Conservation (phyloP, 1,140 invertebrate species). For the Apis laboriosa region DNA sequence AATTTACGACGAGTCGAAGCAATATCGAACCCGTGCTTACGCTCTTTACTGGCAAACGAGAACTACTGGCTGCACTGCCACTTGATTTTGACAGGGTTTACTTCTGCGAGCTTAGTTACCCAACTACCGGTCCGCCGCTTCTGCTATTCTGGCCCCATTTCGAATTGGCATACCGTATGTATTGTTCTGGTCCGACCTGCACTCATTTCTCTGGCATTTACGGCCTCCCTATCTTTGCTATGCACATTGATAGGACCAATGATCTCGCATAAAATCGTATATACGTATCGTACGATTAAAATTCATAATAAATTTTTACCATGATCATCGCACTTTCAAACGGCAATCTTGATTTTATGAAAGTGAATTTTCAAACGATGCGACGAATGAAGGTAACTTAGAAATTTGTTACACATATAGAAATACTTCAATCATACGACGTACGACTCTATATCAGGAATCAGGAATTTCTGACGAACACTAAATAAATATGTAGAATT, state of each 20-base stretch:
- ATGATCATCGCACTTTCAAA: no score
- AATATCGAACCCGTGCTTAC: slow-evolving; percentile 36
- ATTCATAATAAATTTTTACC: not conserved
- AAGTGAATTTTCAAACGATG: not conserved
- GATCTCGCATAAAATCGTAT: not conserved
- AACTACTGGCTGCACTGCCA: slow-evolving; percentile 52
- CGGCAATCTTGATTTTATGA: no score
- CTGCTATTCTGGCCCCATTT: slow-evolving; percentile 78
- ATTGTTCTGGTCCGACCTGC: slow-evolving; percentile 74
- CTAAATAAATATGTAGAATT: not conserved
- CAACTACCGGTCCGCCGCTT: slow-evolving; percentile 70
- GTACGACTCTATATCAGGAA: not conserved
- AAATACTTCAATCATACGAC: not conserved
- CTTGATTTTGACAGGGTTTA: slow-evolving; percentile 79
- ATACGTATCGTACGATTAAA: not conserved
- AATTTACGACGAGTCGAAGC: not conserved
- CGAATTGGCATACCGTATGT: slow-evolving; percentile 77
- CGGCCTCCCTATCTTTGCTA: slow-evolving; percentile 25
- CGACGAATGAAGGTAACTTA: not conserved
- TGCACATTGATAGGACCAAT: not conserved
- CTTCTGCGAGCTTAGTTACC: slow-evolving; percentile 66
- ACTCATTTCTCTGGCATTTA: slow-evolving; percentile 75
- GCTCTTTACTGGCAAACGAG: slow-evolving; percentile 56
- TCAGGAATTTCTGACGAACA: not conserved
- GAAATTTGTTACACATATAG: not conserved